Base-by-base conservation (phyloP, 2,113 vertebrate genomes). In the Megaceryle maxima region DNA sequence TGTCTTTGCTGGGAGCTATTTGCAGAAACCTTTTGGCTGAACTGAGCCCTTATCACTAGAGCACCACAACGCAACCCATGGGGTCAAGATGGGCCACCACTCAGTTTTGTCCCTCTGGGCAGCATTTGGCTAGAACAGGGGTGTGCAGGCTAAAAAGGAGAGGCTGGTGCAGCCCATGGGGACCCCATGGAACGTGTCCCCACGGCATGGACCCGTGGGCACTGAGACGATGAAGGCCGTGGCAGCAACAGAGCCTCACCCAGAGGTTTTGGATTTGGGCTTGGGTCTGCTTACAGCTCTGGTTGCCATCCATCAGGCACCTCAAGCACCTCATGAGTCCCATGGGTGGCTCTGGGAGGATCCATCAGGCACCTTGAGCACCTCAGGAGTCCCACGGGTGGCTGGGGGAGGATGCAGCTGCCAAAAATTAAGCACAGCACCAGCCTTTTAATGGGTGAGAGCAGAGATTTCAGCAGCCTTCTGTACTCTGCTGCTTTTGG, bases 1-100 rank as follows among this genome's bases (percentile, higher is more conserved):
- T 15, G 16, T 29, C 72, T 83, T 44, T 55, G 14, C 48, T 62
- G 50, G 70, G 63, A 91, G 22, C 39, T 82, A 28, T 37, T 2
- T 35, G 56, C 28, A 68, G 63, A 39, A 48, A 51, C 5, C 43
- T 64, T 87, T 29, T 16, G 78, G 67, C 66, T 85, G 66, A 85
- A 46, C 79, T 18, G 37, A 56, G 59, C 33, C 59, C 57, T 68
- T 39, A 37, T 62, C 37, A 15, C 68, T 13, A 33, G 31, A 73
- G 44, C 50, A 59, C 11, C n/a, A 16, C 63, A 16, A 10, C 1
- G 14, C 17, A 35, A 33, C 11, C 53, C 39, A 5, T 0, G 2
- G 44, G 31, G 63, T 21, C 1, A 2, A 20, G 55, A n/a, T 2
- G 63, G 75, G 33, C 72, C 50, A 18, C 29, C 55, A 25, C 16